Evolutionary conservation across 2,888 invertebrate genomes (phyloP).

Genomic region (Brachypterus glaber): DNA sequence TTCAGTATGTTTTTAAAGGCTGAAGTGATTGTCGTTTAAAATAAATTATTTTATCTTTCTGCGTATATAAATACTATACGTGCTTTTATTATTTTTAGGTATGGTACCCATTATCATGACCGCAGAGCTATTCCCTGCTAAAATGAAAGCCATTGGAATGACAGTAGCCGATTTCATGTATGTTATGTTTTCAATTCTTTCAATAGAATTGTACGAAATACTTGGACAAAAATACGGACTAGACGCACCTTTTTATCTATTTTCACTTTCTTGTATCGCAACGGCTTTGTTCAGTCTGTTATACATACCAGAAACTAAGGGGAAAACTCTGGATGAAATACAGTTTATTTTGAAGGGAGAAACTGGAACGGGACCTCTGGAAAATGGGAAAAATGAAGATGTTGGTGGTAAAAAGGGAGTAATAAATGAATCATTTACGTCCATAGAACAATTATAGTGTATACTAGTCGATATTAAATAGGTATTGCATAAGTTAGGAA

Average conservation of each 20-base stretch:
- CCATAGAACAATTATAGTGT: no score
- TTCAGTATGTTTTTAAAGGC: no score
- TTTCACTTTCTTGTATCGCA: conserved; percentile 31
- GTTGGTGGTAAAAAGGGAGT: no score
- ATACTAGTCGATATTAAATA: no score
- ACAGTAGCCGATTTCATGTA: conserved; percentile 37
- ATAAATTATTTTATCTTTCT: no score
- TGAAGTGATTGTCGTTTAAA: no score
- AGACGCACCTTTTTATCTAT: conserved; percentile 36
- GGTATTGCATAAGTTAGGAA: no score
- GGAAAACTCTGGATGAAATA: conserved; percentile 37
- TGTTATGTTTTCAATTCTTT: conserved; percentile 33
- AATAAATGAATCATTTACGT: no score
- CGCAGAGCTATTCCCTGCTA: conserved; percentile 37
- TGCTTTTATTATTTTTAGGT: no score
- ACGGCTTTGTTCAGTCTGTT: conserved; percentile 33
- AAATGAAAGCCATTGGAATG: conserved; percentile 39
- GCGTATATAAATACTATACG: no score
- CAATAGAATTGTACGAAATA: conserved; percentile 34
- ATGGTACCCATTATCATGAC: conserved; percentile 38
- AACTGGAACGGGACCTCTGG: no score
- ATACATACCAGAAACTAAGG: conserved; percentile 37
- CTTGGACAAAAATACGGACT: conserved; percentile 29
- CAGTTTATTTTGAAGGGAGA: conserved; percentile 36
- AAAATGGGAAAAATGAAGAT: no score